These are phyloP conservation scores for Caenorhabditis drosophilae DNA, from an alignment of 2,888 invertebrate species.

Conservation along the genomic window DNA sequence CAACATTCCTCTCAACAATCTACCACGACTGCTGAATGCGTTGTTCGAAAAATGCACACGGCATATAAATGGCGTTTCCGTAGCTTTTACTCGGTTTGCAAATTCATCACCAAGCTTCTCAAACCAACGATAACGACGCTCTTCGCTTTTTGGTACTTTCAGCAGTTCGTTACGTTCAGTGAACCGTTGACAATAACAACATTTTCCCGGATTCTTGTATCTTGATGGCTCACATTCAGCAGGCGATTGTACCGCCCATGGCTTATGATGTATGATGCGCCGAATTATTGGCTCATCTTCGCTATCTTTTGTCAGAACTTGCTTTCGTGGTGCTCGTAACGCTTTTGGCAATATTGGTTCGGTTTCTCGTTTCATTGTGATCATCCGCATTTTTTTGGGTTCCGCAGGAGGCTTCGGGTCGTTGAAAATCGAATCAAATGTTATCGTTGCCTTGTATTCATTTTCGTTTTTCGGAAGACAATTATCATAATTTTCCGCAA, in stretches of 20 bases:
- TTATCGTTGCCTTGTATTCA: constrained; percentile 1
- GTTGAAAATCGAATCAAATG: background rate
- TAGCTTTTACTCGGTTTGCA: background rate
- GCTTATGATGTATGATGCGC: background rate
- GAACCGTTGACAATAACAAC: constrained; percentile 11
- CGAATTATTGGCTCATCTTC: background rate
- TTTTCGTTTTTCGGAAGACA: background rate
- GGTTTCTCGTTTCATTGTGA: background rate
- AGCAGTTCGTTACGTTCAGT: constrained; percentile 4
- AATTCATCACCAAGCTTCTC: constrained; percentile 17
- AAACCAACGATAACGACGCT: constrained; percentile 10
- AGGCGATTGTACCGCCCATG: background rate
- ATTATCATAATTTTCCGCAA: constrained; percentile 9
- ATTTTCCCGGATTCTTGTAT: constrained; percentile 7
- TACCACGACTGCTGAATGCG: constrained; percentile 17
- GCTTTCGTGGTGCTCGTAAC: constrained; percentile 16
- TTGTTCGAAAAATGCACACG: constrained; percentile 13
- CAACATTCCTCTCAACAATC: constrained; percentile 18
- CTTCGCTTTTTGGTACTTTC: constrained; percentile 17
- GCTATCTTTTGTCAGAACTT: constrained; percentile 11
- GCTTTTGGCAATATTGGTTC: constrained; percentile 14
- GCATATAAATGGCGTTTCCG: constrained; percentile 12
- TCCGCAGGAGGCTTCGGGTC: background rate
- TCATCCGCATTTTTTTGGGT: too few relatives aligned
- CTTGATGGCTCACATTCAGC: background rate